Evolutionary conservation across 2,113 vertebrate genomes (phyloP), one percentile per base, ranked within the genome.

Genomic region (Apus apus): DNA sequence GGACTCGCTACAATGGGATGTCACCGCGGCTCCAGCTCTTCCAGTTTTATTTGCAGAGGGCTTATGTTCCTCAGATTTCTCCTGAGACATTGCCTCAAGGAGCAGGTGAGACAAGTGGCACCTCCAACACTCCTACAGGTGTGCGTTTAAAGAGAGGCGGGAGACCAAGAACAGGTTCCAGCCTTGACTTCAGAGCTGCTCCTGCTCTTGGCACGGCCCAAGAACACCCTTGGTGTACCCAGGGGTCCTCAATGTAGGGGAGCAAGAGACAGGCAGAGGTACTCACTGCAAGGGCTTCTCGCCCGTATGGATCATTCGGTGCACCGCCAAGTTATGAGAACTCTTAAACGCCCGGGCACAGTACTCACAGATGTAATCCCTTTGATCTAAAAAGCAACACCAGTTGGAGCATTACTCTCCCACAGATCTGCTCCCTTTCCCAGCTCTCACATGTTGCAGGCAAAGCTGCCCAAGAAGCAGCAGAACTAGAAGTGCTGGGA

Each of bases 301-400:
- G 97, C 99, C 99, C 0, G 99, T 99, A 94, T 99, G 99, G 96
- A 99, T 99, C 99, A 99, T 99, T 23, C 99, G 98, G 94, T 99
- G 99, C 86, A 99, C 99, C 7, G 99, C 99, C 97, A 99, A 97
- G 93, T 99, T 99, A 94, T 99, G 99, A 77, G 99, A 99, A 90
- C 99, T 99, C 98, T 99, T 99, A 96, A 99, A 99, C 36, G 99
- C 99, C 54, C 99, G 99, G 93, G 99, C 99, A 46, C 99, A 99
- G 90, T 99, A 99, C 97, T 99, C 99, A 92, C 99, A 99, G 95
- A 99, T 99, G 97, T 99, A 99, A 97, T 99, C 99, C 88, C 99
- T 98, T 97, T 99, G 99, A 98, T 99, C 99, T 98, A 93, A 85
- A 95, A 92, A 36, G 53, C 64, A 95, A 78, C 17, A 82, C 20